Conservation (phyloP, 1,140 invertebrate species). For the Anthonomus grandis region DNA sequence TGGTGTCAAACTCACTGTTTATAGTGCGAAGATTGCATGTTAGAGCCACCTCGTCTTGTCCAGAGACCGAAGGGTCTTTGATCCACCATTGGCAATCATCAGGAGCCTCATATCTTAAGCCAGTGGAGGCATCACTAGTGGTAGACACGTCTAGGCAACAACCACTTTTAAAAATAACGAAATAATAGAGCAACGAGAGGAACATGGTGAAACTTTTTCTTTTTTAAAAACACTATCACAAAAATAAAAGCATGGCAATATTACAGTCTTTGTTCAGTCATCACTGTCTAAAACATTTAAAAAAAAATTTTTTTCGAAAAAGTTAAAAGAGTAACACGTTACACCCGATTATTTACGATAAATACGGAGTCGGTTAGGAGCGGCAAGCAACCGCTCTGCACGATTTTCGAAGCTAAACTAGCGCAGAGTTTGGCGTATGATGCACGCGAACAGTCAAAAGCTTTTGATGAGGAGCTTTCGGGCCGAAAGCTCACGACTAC, state of each 20-base stretch:
- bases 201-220: not conserved
- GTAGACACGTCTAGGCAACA: not conserved
- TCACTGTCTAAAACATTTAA: no score
- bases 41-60: conserved; percentile 68
- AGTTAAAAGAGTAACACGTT: not conserved
- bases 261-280: no score
- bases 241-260: no score
- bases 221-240: no score
- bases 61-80: conserved; percentile 52
- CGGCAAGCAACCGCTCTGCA: conserved; percentile 21
- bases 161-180: not conserved
- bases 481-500: conserved; percentile 31
- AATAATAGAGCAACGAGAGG: not conserved
- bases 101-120: conserved; percentile 72
- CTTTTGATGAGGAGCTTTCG: conserved; percentile 19
- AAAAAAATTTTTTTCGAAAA: not conserved
- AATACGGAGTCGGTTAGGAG: not conserved
- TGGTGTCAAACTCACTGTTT: conserved; percentile 79
- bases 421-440: conserved; percentile 11
- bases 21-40: conserved; percentile 75
- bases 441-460: conserved; percentile 18
- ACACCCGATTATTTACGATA: not conserved
- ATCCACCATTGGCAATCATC: conserved; percentile 78
- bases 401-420: conserved; percentile 3
- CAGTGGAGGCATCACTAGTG: conserved; percentile 49